phyloP scores from a whole-genome alignment of 1,140 invertebrate species.

The Cryptotermes secundus region DNA sequence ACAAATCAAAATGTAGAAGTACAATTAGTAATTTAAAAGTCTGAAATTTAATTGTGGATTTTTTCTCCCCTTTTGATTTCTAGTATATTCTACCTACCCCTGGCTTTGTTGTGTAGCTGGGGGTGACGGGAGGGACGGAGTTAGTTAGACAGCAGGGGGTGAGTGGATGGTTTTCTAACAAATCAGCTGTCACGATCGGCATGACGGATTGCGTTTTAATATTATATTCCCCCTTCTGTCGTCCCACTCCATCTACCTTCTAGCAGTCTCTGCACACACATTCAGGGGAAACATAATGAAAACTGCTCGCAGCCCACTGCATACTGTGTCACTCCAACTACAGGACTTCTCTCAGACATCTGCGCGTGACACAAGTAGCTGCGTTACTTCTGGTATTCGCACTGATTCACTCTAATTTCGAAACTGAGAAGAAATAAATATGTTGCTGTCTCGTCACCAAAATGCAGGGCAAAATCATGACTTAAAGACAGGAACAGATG shows the following conservation, averaged over 20 bases:
- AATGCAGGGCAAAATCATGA: too few relatives aligned
- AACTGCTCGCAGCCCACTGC: neutral
- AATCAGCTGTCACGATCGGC: constrained; percentile 5
- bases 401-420: too few relatives aligned
- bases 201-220: constrained; percentile 16
- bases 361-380: too few relatives aligned
- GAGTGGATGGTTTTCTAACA: constrained; percentile 1
- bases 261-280: neutral
- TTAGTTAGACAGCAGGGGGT: neutral
- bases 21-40: neutral
- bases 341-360: too few relatives aligned
- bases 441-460: too few relatives aligned
- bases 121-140: neutral
- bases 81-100: neutral
- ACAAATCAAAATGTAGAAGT: neutral
- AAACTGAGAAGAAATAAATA: too few relatives aligned
- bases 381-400: too few relatives aligned
- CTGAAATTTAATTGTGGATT: neutral
- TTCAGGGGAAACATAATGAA: neutral
- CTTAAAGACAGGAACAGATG: too few relatives aligned
- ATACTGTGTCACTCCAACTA: too few relatives aligned
- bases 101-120: neutral
- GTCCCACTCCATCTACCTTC: neutral
- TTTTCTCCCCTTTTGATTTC: neutral
- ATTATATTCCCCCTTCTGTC: neutral